Percentiles rank a stretch among this genome's conserved stretches.
These are phyloP conservation scores for Melanophora roralis DNA, from an alignment of 2,888 invertebrate genomes.

Conservation along the genomic window DNA sequence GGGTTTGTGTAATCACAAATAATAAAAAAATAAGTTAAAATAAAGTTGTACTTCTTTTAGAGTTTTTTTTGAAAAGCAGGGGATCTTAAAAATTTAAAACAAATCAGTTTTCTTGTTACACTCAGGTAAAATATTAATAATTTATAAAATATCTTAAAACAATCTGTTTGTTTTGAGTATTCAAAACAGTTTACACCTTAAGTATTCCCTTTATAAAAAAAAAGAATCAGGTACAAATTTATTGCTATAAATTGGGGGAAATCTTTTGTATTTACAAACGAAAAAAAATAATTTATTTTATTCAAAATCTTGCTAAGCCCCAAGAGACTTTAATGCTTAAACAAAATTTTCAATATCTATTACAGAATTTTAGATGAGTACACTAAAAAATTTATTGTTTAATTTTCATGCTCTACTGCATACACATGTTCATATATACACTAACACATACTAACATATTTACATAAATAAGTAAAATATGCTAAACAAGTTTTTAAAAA, in stretches of 20 bases:
- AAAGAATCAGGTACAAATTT: neutral
- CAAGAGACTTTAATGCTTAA: conserved; percentile 38
- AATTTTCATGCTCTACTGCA: conserved; percentile 8
- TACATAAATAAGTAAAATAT: conserved; percentile 15
- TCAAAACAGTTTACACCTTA: too few relatives aligned
- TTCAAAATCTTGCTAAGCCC: conserved; percentile 14
- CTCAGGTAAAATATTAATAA: too few relatives aligned
- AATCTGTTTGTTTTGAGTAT: too few relatives aligned
- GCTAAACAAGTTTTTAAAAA: conserved; percentile 45
- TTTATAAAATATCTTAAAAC: too few relatives aligned
- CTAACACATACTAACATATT: too few relatives aligned
- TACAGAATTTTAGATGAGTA: conserved; percentile 12
- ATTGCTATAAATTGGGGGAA: neutral
- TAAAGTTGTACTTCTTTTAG: too few relatives aligned
- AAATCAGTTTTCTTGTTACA: too few relatives aligned
- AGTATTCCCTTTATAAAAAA: too few relatives aligned
- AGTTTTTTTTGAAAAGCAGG: neutral
- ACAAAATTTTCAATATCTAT: conserved; percentile 38
- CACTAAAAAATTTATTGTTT: conserved; percentile 37
- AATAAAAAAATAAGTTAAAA: too few relatives aligned
- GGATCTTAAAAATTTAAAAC: too few relatives aligned
- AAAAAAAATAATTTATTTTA: conserved; percentile 24
- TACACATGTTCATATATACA: neutral
- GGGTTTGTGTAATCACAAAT: too few relatives aligned
- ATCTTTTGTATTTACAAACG: neutral